A percentile compares a stretch with the other conserved stretches of the same genome.
These are phyloP conservation scores for Astur gentilis DNA, from an alignment of 2,113 vertebrate genomes.

Conservation along the genomic window DNA sequence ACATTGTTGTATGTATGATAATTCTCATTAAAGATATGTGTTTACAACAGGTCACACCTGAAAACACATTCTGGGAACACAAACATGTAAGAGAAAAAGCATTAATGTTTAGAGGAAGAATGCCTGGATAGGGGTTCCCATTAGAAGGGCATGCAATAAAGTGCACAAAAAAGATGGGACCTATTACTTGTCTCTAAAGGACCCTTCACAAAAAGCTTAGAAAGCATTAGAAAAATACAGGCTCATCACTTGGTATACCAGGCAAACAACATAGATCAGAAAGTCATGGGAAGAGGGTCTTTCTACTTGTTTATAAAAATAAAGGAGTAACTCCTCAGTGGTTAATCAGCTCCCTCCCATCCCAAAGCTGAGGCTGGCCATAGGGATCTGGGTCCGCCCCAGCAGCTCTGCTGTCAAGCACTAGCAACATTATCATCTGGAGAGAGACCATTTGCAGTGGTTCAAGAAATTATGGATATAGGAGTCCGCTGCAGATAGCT, in stretches of 20 bases:
- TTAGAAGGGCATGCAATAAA: not conserved
- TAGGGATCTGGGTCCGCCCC: not conserved
- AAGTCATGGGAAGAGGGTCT: not conserved
- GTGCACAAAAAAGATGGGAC: not conserved
- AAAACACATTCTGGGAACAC: not conserved
- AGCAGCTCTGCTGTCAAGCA: not conserved
- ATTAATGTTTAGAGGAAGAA: not conserved
- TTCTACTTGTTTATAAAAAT: not conserved
- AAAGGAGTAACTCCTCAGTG: not conserved
- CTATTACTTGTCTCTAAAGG: not conserved
- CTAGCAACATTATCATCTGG: not conserved
- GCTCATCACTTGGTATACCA: not conserved
- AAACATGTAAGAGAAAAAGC: not conserved
- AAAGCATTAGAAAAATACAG: not conserved
- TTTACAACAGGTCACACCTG: not conserved
- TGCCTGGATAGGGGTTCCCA: not conserved
- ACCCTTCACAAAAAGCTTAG: not conserved
- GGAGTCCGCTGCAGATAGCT: not conserved
- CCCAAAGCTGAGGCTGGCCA: not conserved
- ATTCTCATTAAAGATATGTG: not conserved
- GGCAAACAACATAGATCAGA: not conserved
- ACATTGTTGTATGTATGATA: not conserved
- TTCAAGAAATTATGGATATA: not conserved
- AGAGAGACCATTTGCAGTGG: too few species aligned
- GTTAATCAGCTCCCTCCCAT: not conserved